phyloP scores from a whole-genome alignment of 1,140 invertebrate species.

The Drosophila takahashii region DNA sequence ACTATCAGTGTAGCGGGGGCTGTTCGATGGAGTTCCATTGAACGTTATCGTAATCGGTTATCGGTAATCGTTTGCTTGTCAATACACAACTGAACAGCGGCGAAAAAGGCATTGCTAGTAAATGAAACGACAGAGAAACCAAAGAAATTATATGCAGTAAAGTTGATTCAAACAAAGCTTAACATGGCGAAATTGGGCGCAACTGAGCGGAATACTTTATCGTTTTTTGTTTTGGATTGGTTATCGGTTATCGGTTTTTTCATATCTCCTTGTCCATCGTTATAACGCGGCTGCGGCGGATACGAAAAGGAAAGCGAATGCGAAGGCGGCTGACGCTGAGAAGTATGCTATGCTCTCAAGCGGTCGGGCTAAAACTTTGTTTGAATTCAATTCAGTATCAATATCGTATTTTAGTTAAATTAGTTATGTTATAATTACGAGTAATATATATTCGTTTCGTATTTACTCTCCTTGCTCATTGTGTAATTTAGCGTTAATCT shows the following conservation, averaged over 20 bases:
- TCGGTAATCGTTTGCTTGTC: constrained; percentile 29
- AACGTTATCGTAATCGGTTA: constrained; percentile 34
- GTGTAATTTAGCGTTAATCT: constrained; percentile 24
- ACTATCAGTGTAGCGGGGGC: constrained; percentile 18
- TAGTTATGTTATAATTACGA: constrained; percentile 55
- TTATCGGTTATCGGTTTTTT: constrained; percentile 14
- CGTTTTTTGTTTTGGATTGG: constrained; percentile 14
- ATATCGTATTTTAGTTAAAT: constrained; percentile 44
- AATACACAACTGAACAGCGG: constrained; percentile 45
- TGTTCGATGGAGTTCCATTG: constrained; percentile 31
- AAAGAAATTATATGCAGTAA: constrained; percentile 47
- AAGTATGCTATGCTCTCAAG: constrained; percentile 43
- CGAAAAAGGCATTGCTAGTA: constrained; percentile 54
- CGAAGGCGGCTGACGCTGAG: constrained; percentile 34
- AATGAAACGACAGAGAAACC: constrained; percentile 40
- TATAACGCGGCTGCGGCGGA: constrained; percentile 17
- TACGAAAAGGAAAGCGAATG: constrained; percentile 49
- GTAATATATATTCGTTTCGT: constrained; percentile 46
- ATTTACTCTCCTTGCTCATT: constrained; percentile 29
- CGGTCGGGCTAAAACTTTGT: constrained; percentile 49
- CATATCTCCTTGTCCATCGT: constrained; percentile 3
- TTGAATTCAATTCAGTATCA: constrained; percentile 53
- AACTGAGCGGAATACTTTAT: constrained; percentile 44
- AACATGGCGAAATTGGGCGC: constrained; percentile 40
- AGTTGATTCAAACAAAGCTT: constrained; percentile 60